Evolutionary conservation across 1,140 invertebrate species (phyloP).

Genomic region (Mactra quadrangularis): DNA sequence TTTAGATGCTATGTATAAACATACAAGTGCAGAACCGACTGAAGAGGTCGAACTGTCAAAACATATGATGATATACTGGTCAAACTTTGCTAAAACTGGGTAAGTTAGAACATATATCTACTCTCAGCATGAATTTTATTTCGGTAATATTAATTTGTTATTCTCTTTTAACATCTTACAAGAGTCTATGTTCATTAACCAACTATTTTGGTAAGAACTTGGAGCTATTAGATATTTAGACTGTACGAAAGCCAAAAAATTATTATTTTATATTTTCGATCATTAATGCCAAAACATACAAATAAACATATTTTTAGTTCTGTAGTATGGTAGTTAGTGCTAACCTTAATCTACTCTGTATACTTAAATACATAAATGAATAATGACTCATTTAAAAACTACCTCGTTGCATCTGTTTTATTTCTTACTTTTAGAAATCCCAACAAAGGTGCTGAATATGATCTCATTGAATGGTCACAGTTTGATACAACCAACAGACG

Average conservation of each 20-base stretch:
- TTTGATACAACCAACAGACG: background rate
- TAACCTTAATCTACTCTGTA: no score
- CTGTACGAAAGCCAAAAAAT: background rate
- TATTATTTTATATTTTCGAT: background rate
- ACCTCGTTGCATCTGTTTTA: no score
- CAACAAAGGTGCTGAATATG: background rate
- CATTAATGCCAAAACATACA: no score
- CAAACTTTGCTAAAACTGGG: constrained; percentile 98
- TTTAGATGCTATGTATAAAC: constrained; percentile 45
- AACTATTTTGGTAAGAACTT: background rate
- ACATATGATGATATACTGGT: constrained; percentile 95
- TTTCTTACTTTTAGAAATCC: constrained; percentile 1
- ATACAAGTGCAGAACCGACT: constrained; percentile 81
- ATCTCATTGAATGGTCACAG: background rate
- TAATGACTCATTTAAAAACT: no score
- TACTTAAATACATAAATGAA: no score
- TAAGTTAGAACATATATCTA: constrained; percentile 85
- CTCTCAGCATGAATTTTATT: background rate
- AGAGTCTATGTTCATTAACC: background rate
- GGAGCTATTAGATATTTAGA: background rate
- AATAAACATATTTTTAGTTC: no score
- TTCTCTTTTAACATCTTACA: background rate
- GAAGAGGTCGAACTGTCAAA: constrained; percentile 94
- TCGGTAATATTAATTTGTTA: background rate
- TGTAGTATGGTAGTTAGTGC: no score